A percentile compares a stretch with the other conserved stretches of the same genome.
Evolutionary conservation across 1,140 invertebrate species (phyloP).

Genomic region (Bombus huntii): DNA sequence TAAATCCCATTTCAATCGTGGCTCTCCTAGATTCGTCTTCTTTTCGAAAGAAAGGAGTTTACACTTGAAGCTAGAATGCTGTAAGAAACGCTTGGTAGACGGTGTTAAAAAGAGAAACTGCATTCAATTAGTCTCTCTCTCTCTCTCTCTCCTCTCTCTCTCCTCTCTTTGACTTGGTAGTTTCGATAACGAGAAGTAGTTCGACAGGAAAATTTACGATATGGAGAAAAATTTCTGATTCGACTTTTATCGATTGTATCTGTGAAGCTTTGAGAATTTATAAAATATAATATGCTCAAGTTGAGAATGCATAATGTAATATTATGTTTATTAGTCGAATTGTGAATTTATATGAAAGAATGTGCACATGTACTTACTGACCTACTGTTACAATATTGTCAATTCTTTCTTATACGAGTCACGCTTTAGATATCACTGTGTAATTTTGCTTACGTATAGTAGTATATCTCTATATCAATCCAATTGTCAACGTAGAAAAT

Average conservation of each 20-base stretch:
- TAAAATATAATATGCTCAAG: background rate
- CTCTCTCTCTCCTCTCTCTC: no score
- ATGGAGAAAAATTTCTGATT: no score
- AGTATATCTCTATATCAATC: background rate
- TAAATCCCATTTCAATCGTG: background rate
- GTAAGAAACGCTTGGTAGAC: background rate
- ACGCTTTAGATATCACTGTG: background rate
- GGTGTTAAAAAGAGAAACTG: slow-evolving; percentile 6
- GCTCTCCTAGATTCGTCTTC: background rate
- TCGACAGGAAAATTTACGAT: background rate
- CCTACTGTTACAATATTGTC: no score
- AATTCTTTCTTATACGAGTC: background rate
- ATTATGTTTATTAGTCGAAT: background rate
- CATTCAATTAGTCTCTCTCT: background rate
- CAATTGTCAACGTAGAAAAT: no score
- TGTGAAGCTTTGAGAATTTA: background rate
- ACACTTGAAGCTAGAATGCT: background rate
- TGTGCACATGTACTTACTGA: no score
- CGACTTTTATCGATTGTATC: background rate
- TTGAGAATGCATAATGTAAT: background rate
- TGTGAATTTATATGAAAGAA: no score
- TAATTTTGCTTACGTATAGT: background rate
- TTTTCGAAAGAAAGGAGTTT: background rate
- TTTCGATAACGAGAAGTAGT: slow-evolving; percentile 18
- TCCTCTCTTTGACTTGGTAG: background rate